phyloP scores from a whole-genome alignment of 2,113 vertebrate genomes.

The Colossoma macropomum region DNA sequence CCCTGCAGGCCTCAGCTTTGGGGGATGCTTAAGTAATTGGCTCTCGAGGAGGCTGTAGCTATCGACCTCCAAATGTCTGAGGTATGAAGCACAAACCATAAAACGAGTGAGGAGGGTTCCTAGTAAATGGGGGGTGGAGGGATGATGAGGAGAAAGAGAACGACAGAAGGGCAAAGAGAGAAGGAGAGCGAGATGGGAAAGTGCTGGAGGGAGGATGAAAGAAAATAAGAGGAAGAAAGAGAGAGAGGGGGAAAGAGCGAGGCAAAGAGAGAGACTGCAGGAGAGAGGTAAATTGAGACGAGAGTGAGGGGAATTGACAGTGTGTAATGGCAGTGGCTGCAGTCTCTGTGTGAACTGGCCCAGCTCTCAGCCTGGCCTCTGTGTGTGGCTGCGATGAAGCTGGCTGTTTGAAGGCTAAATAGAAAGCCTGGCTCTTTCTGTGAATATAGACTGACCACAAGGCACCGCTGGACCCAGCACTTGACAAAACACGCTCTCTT shows the following conservation, averaged over 20 bases:
- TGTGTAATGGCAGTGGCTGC: conserved; percentile 46
- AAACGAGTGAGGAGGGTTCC: conserved; percentile 12
- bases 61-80: neutral
- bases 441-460: neutral
- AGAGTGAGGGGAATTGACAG: conserved; percentile 57
- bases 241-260: neutral
- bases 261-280: neutral
- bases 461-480: neutral
- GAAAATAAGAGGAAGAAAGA: neutral
- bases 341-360: conserved; percentile 68
- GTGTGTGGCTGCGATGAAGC: conserved; percentile 36
- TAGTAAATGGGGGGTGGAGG: neutral
- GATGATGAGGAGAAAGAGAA: neutral
- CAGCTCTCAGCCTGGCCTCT: conserved; percentile 52
- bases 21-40: conserved; percentile 5
- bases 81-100: conserved; percentile 13
- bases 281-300: conserved; percentile 61
- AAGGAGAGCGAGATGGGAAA: neutral
- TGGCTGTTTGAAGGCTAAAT: neutral
- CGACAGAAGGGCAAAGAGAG: conserved; percentile 43
- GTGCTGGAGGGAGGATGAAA: conserved; percentile 44
- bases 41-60: conserved; percentile 18
- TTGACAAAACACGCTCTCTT: conserved; percentile 17
- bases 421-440: neutral
- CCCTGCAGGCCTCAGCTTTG: neutral